A percentile compares a stretch with the other conserved stretches of the same genome.
phyloP scores from a whole-genome alignment of 1,140 invertebrate species.

The Stegodyphus mimosarum region DNA sequence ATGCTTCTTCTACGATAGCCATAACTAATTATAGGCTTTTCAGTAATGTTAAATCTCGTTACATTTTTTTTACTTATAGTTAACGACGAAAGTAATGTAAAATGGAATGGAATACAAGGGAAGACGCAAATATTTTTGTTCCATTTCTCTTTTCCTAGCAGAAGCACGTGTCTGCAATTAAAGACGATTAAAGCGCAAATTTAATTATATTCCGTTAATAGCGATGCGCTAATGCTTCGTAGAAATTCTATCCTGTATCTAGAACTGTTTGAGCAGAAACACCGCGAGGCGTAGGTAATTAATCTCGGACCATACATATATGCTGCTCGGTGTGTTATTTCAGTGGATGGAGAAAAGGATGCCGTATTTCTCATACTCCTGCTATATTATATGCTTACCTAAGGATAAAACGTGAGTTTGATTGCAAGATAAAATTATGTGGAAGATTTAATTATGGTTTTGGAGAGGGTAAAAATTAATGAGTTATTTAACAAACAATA shows the following conservation, averaged over 20 bases:
- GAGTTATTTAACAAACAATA: neutral
- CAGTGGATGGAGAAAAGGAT: neutral
- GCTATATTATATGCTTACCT: constrained; percentile 8
- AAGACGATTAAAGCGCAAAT: constrained; percentile 50
- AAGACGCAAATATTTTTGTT: no score
- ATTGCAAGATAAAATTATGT: constrained; percentile 10
- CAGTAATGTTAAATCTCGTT: no score
- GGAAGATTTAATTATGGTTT: constrained; percentile 34
- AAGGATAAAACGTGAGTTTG: constrained; percentile 4
- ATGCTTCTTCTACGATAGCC: no score
- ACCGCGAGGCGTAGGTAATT: constrained; percentile 14
- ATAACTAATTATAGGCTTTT: no score
- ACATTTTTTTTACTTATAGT: no score
- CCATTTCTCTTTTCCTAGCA: neutral
- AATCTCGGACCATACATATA: neutral
- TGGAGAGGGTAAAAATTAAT: constrained; percentile 16
- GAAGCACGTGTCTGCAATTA: constrained; percentile 30
- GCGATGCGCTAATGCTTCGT: constrained; percentile 11
- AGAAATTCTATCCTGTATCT: constrained; percentile 22
- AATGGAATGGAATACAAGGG: no score
- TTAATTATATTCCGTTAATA: constrained; percentile 42
- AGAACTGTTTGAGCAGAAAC: constrained; percentile 1
- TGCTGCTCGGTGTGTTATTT: neutral
- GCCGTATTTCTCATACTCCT: neutral
- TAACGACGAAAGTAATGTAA: no score